These are phyloP conservation scores for Philhelius pedissequus DNA, from an alignment of 2,888 invertebrate species.

Conservation along the genomic window DNA sequence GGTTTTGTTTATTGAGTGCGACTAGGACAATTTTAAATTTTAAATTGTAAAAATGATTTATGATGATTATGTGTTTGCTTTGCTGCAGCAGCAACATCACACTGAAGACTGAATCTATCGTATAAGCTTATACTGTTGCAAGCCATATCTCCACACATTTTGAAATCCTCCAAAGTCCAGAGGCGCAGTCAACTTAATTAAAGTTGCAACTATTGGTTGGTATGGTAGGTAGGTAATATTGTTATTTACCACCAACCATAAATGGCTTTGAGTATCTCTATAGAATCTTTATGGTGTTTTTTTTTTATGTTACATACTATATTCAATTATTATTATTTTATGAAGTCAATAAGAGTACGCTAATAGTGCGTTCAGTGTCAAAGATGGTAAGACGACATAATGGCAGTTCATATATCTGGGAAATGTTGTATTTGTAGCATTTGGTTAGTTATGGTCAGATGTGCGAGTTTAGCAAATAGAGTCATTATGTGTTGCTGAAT, in stretches of 20 bases:
- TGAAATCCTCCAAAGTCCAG: constrained; percentile 3
- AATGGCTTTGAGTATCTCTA: constrained; percentile 38
- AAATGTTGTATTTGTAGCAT: not conserved
- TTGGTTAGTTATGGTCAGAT: not conserved
- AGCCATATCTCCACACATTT: not conserved
- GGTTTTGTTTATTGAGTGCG: constrained; percentile 54
- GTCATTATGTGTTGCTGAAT: not conserved
- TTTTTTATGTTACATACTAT: not conserved
- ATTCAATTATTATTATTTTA: constrained; percentile 15
- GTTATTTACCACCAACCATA: constrained; percentile 50
- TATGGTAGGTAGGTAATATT: constrained; percentile 30
- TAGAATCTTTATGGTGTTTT: constrained; percentile 48
- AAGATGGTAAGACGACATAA: constrained; percentile 36
- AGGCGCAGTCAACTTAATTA: constrained; percentile 64
- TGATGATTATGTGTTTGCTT: constrained; percentile 40
- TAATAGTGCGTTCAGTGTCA: constrained; percentile 42
- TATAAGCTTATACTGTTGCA: not conserved
- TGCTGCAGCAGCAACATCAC: not conserved
- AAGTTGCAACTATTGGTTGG: constrained; percentile 31
- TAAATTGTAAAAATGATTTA: constrained; percentile 65
- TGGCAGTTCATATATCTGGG: constrained; percentile 42
- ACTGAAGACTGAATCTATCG: not conserved
- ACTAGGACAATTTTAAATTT: constrained; percentile 56
- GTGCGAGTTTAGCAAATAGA: not conserved
- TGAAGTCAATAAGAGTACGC: constrained; percentile 26